Conservation (phyloP, 2,888 invertebrate genomes). For the Thelaira solivaga region DNA sequence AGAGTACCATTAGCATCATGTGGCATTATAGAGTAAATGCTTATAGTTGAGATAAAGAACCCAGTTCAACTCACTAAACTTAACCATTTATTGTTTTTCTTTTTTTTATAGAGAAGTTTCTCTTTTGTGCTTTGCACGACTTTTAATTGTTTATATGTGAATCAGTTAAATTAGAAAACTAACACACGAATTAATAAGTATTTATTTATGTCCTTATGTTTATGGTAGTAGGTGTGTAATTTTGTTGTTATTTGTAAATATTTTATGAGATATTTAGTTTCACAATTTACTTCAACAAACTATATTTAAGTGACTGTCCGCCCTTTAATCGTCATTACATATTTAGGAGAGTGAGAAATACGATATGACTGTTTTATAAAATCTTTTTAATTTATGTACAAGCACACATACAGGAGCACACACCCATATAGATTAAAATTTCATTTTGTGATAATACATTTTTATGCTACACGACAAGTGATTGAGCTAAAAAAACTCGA, state of each 20-base stretch:
- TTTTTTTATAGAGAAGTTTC: too few relatives aligned
- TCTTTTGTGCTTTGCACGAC: too few relatives aligned
- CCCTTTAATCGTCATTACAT: not conserved
- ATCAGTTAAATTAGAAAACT: not conserved
- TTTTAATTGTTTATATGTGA: not conserved
- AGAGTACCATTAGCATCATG: too few relatives aligned
- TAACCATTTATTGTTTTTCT: too few relatives aligned
- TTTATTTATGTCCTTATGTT: not conserved
- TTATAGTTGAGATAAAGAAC: too few relatives aligned
- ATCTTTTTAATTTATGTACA: too few relatives aligned
- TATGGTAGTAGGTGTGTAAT: not conserved
- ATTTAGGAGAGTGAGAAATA: constrained; percentile 25
- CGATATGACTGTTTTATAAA: constrained; percentile 11
- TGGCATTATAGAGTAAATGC: too few relatives aligned
- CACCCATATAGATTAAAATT: too few relatives aligned
- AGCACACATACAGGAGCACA: constrained; percentile 2
- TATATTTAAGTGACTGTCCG: not conserved
- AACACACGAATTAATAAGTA: not conserved
- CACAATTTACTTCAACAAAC: not conserved
- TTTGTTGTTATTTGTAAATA: not conserved
- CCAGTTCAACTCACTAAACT: too few relatives aligned
- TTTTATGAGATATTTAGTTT: not conserved
- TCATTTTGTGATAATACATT: too few relatives aligned
- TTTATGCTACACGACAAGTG: too few relatives aligned
- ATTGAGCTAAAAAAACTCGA: too few relatives aligned